Evolutionary conservation across 2,797 vertebrate species (phyloP).

Genomic region (Gadopsis marmoratus): DNA sequence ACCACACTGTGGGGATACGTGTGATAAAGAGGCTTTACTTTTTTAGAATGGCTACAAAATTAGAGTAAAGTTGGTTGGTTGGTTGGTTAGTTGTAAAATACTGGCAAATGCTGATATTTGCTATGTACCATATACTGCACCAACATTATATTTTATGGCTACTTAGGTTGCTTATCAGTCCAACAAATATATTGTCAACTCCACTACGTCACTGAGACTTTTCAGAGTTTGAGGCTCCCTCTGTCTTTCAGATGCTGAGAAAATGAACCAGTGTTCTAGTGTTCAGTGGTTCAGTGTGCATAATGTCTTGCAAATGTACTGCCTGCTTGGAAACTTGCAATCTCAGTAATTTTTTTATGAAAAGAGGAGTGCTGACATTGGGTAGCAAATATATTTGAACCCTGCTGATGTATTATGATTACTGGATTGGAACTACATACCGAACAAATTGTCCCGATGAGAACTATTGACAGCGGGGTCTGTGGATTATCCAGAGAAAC

Average conservation of each 20-base stretch:
- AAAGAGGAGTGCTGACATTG: background rate
- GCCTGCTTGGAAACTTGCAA: background rate
- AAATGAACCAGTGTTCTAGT: background rate
- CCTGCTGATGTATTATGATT: background rate
- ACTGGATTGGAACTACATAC: conserved; percentile 11
- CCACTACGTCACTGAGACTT: background rate
- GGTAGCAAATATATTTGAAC: background rate
- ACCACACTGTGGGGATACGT: background rate
- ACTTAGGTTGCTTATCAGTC: background rate
- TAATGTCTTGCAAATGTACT: conserved; percentile 1
- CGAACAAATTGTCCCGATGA: background rate
- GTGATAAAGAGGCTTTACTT: background rate
- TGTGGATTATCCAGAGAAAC: conserved; percentile 18
- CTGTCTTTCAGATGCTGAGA: conserved; percentile 1
- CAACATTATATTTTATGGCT: background rate
- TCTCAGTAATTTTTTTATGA: background rate
- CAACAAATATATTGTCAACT: background rate
- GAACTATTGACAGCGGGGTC: background rate
- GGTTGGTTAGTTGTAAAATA: background rate
- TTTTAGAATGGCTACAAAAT: conserved; percentile 1
- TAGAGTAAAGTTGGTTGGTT: background rate
- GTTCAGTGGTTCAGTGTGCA: background rate
- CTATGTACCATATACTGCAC: background rate
- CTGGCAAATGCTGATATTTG: background rate
- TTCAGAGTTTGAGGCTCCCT: background rate